Evolutionary conservation across 2,113 vertebrate species (phyloP).

Genomic region (Boleophthalmus pectinirostris): DNA sequence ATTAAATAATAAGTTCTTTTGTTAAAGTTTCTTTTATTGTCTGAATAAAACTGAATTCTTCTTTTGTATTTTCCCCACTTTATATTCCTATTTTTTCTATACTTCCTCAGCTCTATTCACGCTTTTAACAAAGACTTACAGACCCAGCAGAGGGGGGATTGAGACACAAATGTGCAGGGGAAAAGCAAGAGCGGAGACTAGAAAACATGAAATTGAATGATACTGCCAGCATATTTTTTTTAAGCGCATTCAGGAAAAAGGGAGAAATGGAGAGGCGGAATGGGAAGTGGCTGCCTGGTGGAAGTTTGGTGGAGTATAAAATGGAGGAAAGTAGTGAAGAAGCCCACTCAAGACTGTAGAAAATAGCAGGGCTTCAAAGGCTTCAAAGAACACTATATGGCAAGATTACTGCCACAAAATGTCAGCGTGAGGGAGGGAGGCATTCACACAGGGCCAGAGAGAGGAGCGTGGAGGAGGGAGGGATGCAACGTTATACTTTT

Average conservation of each 20-base stretch:
- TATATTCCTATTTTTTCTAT: slow-evolving; percentile 48
- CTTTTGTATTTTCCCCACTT: slow-evolving; percentile 50
- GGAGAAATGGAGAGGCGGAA: slow-evolving; percentile 3
- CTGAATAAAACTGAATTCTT: slow-evolving; percentile 36
- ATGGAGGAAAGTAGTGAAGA: slow-evolving; percentile 9
- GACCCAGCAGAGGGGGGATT: slow-evolving; percentile 14
- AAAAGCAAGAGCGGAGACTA: slow-evolving; percentile 17
- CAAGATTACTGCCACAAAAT: slow-evolving; percentile 72
- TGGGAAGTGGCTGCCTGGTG: slow-evolving; percentile 14
- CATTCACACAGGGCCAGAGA: slow-evolving; percentile 29
- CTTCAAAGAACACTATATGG: slow-evolving; percentile 66
- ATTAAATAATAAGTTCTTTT: too few relatives aligned
- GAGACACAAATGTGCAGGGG: background rate
- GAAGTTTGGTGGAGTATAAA: slow-evolving; percentile 18
- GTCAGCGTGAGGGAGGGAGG: slow-evolving; percentile 46
- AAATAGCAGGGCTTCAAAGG: slow-evolving; percentile 47
- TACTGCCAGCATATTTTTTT: slow-evolving; percentile 8
- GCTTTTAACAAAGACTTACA: slow-evolving; percentile 57
- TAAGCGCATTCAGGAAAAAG: slow-evolving; percentile 23
- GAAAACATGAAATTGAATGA: slow-evolving; percentile 40
- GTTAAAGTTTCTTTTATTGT: slow-evolving; percentile 14
- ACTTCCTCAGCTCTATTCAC: slow-evolving; percentile 49
- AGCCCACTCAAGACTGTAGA: slow-evolving; percentile 32
- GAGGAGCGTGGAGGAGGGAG: background rate
- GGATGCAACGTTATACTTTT: background rate